Base-by-base conservation (phyloP, 2,888 invertebrate species). In the Itoplectis maculator region DNA sequence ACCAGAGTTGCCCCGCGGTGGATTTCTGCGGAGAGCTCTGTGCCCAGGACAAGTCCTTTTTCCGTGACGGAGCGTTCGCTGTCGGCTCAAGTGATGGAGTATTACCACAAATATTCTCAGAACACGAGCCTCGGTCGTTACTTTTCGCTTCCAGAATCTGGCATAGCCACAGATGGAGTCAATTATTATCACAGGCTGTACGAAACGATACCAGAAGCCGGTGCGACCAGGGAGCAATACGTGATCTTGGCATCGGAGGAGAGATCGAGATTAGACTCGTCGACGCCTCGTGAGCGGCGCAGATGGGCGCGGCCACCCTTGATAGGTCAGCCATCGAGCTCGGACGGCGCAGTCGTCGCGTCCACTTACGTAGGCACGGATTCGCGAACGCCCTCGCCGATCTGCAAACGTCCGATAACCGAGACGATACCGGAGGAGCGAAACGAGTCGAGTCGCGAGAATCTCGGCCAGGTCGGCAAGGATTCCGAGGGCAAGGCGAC, bases 71-170 rank as follows among this genome's bases (percentile, higher is more conserved):
- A 86, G 77, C 88, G 74, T 78, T 87, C 87, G 9, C 86, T 92
- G 0, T 92, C 91, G 0, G 85, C 90, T 0, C 91, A 92, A 87
- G 92, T 92, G 37, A 91, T 96, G 87, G 95, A 96, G 88, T 96
- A 96, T 91, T 96, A 95, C 89, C 94, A 95, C 88, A 95, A 95
- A 89, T 96, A 95, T 92, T 95, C 96, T 0, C 94, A 95, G 86
- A 95, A 95, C 88, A 93, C 95, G 42, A 95, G 96, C 89, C 93
- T 96, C 86, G 95, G 95, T 79, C 95, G 95, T 87, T 96, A 95
- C 90, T 95, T 96, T 92, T 95, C 91, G 3, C 79, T 90, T 40
- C 89, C 91, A 0, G 74, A 86, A 45, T 40, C 85, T 0, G 89
- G 82, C 66, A 70, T 86, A n/a, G 72, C 87, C 0, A 79, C 85